phyloP scores from a whole-genome alignment of 2,888 invertebrate genomes.

The Cephus nigrinus region DNA sequence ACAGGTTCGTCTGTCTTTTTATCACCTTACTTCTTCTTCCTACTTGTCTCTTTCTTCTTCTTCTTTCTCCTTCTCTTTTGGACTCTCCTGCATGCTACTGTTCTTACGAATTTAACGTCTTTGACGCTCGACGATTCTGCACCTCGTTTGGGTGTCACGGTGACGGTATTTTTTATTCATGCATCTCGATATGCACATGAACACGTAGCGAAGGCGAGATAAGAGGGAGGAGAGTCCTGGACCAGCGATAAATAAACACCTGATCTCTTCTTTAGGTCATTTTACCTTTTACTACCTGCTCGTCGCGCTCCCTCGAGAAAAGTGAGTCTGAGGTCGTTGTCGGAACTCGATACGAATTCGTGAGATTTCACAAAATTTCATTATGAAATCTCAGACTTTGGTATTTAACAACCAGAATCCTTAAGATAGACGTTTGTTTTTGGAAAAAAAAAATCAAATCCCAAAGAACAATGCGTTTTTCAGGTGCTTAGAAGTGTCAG shows the following conservation, averaged over 20 bases:
- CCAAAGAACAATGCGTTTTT: background rate
- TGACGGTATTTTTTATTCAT: background rate
- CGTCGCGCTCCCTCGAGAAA: slow-evolving; percentile 3
- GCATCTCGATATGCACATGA: background rate
- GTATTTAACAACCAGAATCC: background rate
- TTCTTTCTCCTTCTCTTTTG: background rate
- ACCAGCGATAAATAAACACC: slow-evolving; percentile 20
- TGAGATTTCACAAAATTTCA: background rate
- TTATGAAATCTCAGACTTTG: background rate
- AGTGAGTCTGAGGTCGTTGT: slow-evolving; percentile 8
- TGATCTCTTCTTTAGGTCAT: slow-evolving; percentile 23
- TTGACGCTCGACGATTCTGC: background rate
- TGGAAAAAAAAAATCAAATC: background rate
- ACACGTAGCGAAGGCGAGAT: background rate
- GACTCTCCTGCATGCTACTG: background rate
- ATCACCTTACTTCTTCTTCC: background rate
- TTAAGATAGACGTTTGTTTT: background rate
- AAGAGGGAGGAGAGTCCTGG: background rate
- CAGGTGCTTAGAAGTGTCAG: background rate
- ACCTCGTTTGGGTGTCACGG: background rate
- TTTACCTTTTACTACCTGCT: slow-evolving; percentile 25
- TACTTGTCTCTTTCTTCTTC: background rate
- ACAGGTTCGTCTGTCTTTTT: background rate
- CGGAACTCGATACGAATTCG: background rate
- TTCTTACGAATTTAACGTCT: background rate